These are phyloP conservation scores for Plutella xylostella DNA, from an alignment of 2,888 invertebrate genomes.

Conservation along the genomic window DNA sequence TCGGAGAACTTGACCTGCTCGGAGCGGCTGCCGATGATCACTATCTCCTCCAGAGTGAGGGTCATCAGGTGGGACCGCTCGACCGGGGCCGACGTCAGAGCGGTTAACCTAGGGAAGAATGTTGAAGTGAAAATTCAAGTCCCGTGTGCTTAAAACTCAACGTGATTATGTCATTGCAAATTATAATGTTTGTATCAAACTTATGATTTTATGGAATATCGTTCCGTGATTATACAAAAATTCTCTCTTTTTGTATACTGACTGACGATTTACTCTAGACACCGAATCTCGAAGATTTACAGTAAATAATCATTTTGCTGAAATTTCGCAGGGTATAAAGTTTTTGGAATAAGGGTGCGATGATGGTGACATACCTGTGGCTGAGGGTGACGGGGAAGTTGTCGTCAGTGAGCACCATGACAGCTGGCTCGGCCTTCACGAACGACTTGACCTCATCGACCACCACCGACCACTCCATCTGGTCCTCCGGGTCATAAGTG, in stretches of 20 bases:
- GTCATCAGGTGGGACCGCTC: constrained; percentile 90
- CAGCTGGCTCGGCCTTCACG: constrained; percentile 91
- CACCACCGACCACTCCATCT: constrained; percentile 95
- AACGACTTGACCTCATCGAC: constrained; percentile 95
- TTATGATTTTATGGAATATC: too few species aligned
- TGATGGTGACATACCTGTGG: constrained; percentile 74
- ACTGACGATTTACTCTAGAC: not conserved
- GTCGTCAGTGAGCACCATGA: constrained; percentile 89
- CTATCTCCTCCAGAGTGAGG: constrained; percentile 90
- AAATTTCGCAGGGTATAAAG: too few species aligned
- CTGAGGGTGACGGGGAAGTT: constrained; percentile 87
- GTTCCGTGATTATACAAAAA: too few species aligned
- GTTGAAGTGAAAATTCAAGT: not conserved
- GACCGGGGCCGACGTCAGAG: constrained; percentile 86
- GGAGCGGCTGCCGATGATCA: constrained; percentile 92
- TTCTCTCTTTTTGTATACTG: too few species aligned
- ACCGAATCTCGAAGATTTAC: too few species aligned
- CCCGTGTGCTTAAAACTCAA: not conserved
- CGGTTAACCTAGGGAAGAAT: constrained; percentile 74
- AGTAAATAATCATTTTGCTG: too few species aligned
- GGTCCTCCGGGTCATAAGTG: constrained; percentile 97
- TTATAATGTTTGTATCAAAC: too few species aligned
- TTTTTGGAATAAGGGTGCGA: too few species aligned
- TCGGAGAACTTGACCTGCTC: constrained; percentile 98
- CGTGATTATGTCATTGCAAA: not conserved